Percentiles rank a stretch among this genome's conserved stretches.
These are phyloP conservation scores for Pterocles burchelli DNA, from an alignment of 2,113 vertebrate species.

Conservation along the genomic window DNA sequence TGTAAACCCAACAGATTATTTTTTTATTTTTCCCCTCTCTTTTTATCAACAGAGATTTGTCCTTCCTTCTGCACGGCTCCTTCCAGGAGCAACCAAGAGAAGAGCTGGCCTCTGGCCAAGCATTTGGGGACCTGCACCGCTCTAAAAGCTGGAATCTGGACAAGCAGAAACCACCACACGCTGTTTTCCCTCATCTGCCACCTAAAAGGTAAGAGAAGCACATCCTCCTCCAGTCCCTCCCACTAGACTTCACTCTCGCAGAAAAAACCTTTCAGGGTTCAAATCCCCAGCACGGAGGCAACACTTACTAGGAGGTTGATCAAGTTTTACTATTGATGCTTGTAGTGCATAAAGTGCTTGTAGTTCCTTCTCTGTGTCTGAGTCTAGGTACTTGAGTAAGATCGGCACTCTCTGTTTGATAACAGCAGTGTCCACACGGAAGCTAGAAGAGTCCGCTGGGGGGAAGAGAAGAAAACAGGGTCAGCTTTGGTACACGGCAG, in stretches of 20 bases:
- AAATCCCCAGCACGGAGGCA: background rate
- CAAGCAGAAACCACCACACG: background rate
- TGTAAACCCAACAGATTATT: background rate
- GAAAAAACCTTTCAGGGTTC: background rate
- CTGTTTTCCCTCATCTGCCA: background rate
- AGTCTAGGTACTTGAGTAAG: conserved; percentile 98
- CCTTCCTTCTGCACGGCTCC: background rate
- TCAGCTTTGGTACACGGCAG: background rate
- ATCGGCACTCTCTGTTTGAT: conserved; percentile 96
- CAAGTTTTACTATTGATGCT: conserved; percentile 94
- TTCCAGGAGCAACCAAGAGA: background rate
- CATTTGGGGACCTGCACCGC: background rate
- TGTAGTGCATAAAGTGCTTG: conserved; percentile 99
- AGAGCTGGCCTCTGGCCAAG: background rate
- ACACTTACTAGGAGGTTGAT: conserved; percentile 98
- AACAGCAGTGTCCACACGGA: conserved; percentile 92
- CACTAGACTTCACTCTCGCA: no score
- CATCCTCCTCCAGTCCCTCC: background rate
- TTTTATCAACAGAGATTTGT: background rate
- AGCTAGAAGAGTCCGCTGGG: conserved; percentile 88
- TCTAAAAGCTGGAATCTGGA: background rate
- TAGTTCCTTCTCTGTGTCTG: conserved; percentile 96
- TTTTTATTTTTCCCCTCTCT: background rate
- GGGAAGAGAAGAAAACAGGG: background rate
- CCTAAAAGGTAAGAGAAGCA: background rate